Evolutionary conservation across 2,797 vertebrate species (phyloP).

Genomic region (Aphelocoma californica): DNA sequence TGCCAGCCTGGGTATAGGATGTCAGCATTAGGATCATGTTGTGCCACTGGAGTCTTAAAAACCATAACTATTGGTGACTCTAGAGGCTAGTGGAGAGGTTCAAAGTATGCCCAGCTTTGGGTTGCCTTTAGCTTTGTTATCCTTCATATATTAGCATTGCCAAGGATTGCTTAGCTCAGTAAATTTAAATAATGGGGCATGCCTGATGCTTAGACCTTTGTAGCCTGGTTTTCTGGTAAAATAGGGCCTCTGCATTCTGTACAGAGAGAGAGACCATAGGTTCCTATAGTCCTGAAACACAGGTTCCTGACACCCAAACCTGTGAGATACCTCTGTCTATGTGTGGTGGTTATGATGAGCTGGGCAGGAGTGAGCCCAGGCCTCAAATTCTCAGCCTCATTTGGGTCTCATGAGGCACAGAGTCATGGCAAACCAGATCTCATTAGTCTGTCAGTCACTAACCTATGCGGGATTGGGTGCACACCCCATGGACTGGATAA

Average conservation of each 20-base stretch:
- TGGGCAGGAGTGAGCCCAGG: background rate
- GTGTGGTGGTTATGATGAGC: background rate
- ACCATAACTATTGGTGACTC: background rate
- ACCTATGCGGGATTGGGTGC: background rate
- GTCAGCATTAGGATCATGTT: background rate
- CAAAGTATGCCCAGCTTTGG: background rate
- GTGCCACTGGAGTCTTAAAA: background rate
- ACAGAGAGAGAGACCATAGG: background rate
- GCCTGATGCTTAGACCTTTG: background rate
- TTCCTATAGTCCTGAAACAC: background rate
- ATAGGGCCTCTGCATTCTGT: background rate
- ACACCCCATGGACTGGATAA: background rate
- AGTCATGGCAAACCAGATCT: background rate
- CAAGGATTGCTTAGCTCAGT: background rate
- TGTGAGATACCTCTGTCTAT: fast-evolving
- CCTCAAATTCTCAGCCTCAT: background rate
- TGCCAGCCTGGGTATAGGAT: background rate
- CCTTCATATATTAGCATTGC: background rate
- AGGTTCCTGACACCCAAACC: background rate
- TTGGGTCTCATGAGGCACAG: background rate
- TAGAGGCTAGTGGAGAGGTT: background rate
- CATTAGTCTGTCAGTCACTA: background rate
- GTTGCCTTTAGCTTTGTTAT: background rate
- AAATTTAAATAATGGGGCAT: background rate
- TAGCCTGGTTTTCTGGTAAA: background rate